phyloP scores from a whole-genome alignment of 2,888 invertebrate genomes.

The Drymonia ruficornis region DNA sequence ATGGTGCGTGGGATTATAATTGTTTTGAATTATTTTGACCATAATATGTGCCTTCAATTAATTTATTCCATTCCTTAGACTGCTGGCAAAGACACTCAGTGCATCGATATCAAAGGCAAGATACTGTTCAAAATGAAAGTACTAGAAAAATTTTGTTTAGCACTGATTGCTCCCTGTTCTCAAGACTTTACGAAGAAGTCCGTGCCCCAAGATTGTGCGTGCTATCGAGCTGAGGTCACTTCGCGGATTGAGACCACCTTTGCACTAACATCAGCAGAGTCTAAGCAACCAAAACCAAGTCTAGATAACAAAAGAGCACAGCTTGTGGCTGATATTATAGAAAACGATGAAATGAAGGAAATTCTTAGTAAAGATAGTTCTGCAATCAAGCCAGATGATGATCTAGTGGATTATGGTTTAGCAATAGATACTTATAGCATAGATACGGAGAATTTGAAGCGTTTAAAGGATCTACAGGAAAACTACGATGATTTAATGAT shows the following conservation, averaged over 20 bases:
- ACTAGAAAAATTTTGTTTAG: constrained; percentile 73
- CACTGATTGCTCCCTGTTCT: constrained; percentile 71
- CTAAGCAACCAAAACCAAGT: constrained; percentile 38
- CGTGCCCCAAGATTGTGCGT: constrained; percentile 49
- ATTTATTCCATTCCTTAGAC: constrained; percentile 52
- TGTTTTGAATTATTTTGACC: neutral
- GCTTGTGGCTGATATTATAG: constrained; percentile 76
- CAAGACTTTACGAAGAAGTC: constrained; percentile 44
- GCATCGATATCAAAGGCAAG: constrained; percentile 72
- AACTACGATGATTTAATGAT: constrained; percentile 68
- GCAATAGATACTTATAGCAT: constrained; percentile 52
- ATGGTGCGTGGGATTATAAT: constrained; percentile 55
- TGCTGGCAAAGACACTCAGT: constrained; percentile 65
- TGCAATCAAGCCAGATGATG: constrained; percentile 37
- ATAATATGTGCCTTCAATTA: neutral
- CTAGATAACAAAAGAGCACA: constrained; percentile 68
- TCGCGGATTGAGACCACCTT: constrained; percentile 54
- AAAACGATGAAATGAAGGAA: constrained; percentile 75
- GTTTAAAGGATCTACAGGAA: constrained; percentile 68
- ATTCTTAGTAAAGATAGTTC: constrained; percentile 60
- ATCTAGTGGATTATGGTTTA: constrained; percentile 41
- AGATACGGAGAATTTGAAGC: constrained; percentile 64
- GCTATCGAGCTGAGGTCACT: constrained; percentile 60
- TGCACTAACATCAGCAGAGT: constrained; percentile 56
- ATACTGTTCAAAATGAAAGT: constrained; percentile 75